Base-by-base conservation (phyloP, 2,113 vertebrate genomes). In the Chauna torquata region DNA sequence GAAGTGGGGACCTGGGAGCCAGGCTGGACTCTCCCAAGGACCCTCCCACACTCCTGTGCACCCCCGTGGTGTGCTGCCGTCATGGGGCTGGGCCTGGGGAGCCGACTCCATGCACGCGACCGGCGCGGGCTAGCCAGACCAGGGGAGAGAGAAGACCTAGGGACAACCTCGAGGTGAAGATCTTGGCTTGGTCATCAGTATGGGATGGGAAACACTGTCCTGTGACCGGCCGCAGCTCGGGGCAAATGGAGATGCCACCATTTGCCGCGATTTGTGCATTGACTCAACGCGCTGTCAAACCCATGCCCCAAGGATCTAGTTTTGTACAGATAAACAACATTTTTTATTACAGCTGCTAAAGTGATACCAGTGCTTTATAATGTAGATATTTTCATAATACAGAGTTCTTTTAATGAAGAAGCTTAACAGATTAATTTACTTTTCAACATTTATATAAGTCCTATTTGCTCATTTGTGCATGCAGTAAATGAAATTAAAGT, bases 381-480 rank as follows among this genome's bases (percentile, higher is more conserved):
- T 75, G 52, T 16, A 62, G 70, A 66, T 88, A 66, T 49, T 91
- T 92, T n/a, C 88, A 86, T 81, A 83, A 79, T 36, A 61, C 44
- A 28, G 8, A 27, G 49, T 40, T 70, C 59, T 82, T 91, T 80
- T 74, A 91, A 82, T 80, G 71, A 92, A 92, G 57, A 19, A n/a
- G 45, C 78, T 92, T 93, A 88, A 45, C 52, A 88, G 95, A 74
- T 52, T 93, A 64, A 91, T 95, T 94, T 92, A 38, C 36, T 88
- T 94, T 75, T 80, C 91, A 47, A 11, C 70, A 68, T 90, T 95
- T 79, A 40, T 92, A 16, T 74, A 44, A 89, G 92, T 55, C 83
- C 30, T 69, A 66, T 95, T 95, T 95, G 81, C 90, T 88, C 71
- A 93, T 90, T 97, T 94, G 88, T 77, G 89, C 86, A 27, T 80